Evolutionary conservation across 37 sponge, comb jelly and placozoan genomes (phyloP).

Genomic region (Lycopodina hypogea): DNA sequence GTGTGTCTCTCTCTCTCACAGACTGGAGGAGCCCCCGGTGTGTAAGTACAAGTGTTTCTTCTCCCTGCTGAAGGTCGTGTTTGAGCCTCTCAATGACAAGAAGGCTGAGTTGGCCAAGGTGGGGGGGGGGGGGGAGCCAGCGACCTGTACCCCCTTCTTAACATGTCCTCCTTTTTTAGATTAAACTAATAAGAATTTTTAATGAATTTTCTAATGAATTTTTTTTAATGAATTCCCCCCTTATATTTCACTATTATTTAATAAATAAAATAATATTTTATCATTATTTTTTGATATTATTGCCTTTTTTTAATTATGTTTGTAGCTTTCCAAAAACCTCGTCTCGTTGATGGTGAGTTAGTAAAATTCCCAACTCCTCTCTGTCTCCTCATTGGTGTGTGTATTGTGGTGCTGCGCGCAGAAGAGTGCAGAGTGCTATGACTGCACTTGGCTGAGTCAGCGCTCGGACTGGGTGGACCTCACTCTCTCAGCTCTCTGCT

Average conservation of each 20-base stretch:
- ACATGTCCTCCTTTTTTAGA: background rate
- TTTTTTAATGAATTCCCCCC: background rate
- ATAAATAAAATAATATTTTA: background rate
- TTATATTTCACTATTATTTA: background rate
- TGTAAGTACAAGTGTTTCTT: slow-evolving; percentile 63
- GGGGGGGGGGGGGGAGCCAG: slow-evolving; percentile 24
- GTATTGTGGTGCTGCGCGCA: background rate
- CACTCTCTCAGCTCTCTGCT: slow-evolving; percentile 62
- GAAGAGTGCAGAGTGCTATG: slow-evolving; percentile 36
- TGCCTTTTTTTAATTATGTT: no score
- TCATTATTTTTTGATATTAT: background rate
- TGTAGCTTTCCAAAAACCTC: background rate
- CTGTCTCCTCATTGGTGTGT: no score
- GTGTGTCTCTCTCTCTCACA: background rate
- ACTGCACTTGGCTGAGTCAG: slow-evolving; percentile 44
- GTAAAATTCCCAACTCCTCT: background rate
- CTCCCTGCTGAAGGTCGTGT: slow-evolving; percentile 41
- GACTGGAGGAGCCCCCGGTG: slow-evolving; percentile 34
- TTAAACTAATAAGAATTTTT: no score
- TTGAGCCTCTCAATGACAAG: slow-evolving; percentile 41
- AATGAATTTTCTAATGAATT: background rate
- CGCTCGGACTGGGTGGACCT: slow-evolving; percentile 62
- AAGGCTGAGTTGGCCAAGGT: slow-evolving; percentile 73
- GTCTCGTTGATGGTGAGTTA: background rate
- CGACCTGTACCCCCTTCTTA: background rate